Conservation (phyloP, 2,113 vertebrate genomes). For the Triplophysa siluroides region DNA sequence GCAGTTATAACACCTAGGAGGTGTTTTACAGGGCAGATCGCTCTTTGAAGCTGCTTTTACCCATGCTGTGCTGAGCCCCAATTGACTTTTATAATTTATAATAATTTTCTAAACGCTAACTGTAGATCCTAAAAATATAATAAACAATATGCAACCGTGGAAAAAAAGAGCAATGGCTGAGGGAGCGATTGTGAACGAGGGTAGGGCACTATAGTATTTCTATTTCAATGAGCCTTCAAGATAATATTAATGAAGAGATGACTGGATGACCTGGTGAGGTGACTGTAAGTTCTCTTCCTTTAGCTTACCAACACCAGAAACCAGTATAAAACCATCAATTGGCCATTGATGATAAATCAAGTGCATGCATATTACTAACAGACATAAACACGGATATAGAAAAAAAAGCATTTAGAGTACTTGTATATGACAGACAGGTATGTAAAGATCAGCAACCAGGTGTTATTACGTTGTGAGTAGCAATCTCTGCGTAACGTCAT, state of each 20-base stretch:
- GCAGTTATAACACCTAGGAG: not conserved
- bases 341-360: no score
- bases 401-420: no score
- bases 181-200: not conserved
- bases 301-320: not conserved
- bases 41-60: constrained; percentile 29
- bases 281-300: not conserved
- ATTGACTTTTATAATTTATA: constrained; percentile 26
- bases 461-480: no score
- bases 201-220: not conserved
- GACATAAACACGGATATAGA: no score
- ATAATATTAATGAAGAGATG: constrained; percentile 13
- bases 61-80: constrained; percentile 28
- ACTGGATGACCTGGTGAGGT: constrained; percentile 7
- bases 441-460: no score
- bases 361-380: no score
- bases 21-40: constrained; percentile 58
- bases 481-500: no score
- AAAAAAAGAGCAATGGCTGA: constrained; percentile 27
- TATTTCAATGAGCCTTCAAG: not conserved
- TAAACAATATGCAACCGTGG: constrained; percentile 31
- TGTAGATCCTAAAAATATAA: constrained; percentile 21
- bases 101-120: constrained; percentile 39
- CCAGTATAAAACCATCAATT: not conserved
- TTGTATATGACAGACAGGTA: no score